A percentile compares a stretch with the other conserved stretches of the same genome.
These are phyloP conservation scores for Clostera curtula DNA, from an alignment of 2,888 invertebrate species.

Conservation along the genomic window DNA sequence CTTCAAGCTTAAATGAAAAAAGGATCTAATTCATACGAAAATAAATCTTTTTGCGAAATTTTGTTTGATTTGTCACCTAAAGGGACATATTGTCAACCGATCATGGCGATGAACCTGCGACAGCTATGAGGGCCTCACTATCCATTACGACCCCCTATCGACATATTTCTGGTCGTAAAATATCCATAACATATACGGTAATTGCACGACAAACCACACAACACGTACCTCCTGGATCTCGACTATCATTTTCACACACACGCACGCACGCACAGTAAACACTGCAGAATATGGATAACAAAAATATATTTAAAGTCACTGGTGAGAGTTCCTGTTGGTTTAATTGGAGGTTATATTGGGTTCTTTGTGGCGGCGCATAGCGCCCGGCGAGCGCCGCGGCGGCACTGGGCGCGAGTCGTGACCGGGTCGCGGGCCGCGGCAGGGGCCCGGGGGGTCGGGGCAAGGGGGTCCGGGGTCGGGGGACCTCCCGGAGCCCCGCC, in stretches of 20 bases:
- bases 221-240: slow-evolving; percentile 65
- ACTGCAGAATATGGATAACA: slow-evolving; percentile 24
- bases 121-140: slow-evolving; percentile 15
- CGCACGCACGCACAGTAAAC: slow-evolving; percentile 24
- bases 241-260: slow-evolving; percentile 65
- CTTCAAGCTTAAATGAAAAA: no score
- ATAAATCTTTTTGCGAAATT: no score
- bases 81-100: slow-evolving; percentile 7
- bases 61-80: neutral
- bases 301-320: slow-evolving; percentile 14
- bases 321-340: slow-evolving; percentile 17
- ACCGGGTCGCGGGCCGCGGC: slow-evolving; percentile 53
- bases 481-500: slow-evolving; percentile 18
- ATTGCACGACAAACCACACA: slow-evolving; percentile 12
- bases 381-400: slow-evolving; percentile 69
- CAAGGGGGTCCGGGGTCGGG: no score
- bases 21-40: no score
- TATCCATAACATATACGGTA: slow-evolving; percentile 24
- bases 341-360: slow-evolving; percentile 23
- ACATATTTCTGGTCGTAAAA: slow-evolving; percentile 25
- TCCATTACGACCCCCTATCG: slow-evolving; percentile 27
- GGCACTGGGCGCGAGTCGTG: slow-evolving; percentile 58
- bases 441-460: slow-evolving; percentile 9
- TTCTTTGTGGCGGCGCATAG: slow-evolving; percentile 38
- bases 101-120: slow-evolving; percentile 9